These are phyloP conservation scores for Decapterus maruadsi DNA, from an alignment of 2,797 vertebrate species.

Conservation along the genomic window DNA sequence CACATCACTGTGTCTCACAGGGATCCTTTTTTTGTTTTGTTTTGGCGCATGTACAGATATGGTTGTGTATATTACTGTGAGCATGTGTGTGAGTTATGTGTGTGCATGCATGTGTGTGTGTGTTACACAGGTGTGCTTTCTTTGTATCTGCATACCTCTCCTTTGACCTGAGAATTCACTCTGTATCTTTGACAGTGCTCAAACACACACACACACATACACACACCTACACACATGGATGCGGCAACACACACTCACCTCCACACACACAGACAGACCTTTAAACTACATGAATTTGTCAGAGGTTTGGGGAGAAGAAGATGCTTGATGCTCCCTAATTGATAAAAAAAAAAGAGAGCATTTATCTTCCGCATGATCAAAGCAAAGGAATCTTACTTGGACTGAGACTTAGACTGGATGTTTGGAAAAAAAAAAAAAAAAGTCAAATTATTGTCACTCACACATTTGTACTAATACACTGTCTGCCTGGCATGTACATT, in stretches of 20 bases:
- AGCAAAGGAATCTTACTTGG: conserved; percentile 26
- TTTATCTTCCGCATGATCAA: conserved; percentile 16
- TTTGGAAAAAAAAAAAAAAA: neutral
- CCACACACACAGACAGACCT: conserved; percentile 45
- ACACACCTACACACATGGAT: conserved; percentile 48
- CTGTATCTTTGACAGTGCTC: conserved; percentile 68
- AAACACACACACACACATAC: conserved; percentile 45
- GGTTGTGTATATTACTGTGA: conserved; percentile 36
- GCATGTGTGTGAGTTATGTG: neutral
- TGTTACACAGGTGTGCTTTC: conserved; percentile 79
- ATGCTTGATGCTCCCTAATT: conserved; percentile 30
- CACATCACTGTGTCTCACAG: conserved; percentile 53
- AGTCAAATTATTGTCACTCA: conserved; percentile 39
- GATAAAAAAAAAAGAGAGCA: conserved; percentile 17
- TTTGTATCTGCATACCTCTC: conserved; percentile 67
- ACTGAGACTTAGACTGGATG: conserved; percentile 8
- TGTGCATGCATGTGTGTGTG: conserved; percentile 46
- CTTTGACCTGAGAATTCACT: conserved; percentile 78
- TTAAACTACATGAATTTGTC: conserved; percentile 51
- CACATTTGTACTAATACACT: conserved; percentile 50
- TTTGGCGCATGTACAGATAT: conserved; percentile 35
- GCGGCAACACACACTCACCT: conserved; percentile 40
- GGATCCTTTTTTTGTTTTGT: neutral
- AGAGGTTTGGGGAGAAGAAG: conserved; percentile 49
- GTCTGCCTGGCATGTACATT: conserved; percentile 23